Evolutionary conservation across 2,888 invertebrate species (phyloP), one percentile per base, ranked within the genome.

Genomic region (Elgonia sp.): DNA sequence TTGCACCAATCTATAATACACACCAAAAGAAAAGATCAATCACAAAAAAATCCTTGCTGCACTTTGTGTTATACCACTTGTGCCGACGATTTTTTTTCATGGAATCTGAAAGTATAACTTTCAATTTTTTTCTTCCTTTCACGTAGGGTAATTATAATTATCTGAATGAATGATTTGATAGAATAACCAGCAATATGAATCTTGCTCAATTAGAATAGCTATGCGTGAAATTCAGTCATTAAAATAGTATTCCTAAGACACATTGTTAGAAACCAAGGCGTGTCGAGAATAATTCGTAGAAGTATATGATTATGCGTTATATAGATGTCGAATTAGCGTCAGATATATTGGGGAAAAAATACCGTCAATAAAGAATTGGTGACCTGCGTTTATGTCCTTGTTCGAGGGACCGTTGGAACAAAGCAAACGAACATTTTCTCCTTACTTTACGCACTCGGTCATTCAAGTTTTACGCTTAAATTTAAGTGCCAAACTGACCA

Each of bases 301-400:
- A 69, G 63, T 40, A 55, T 84, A 62, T 70, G 70, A 69, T 62
- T 62, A 70, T 53, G 76, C 42, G 10, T 70, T 76, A 84, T 63
- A 62, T 65, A 79, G 84, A 84, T 37, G 79, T 73, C 79, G 79
- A 80, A 79, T 85, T 73, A 79, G 53, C 67, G 72, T 73, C 79
- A 60, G 57, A 21, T 40, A 46, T 42, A 18, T 29, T 10, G 21
- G 57, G 81, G 55, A 55, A 76, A 82, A 86, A 62, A 73, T 73
- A 73, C 63, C 12, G 53, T 65, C 42, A 65, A 76, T 70, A 86
- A 75, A 81, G 81, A n/a, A n/a, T n/a, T n/a, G n/a, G 86, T 76
- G 81, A 75, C 69, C 76, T 39, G 76, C 65, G 70, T 76, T 73
- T 72, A 55, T 67, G 73, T 60, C 63, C 70, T 67, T 65, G 67